These are phyloP conservation scores for Enteromius anoplus DNA, from an alignment of 2,797 vertebrate genomes.

Conservation along the genomic window DNA sequence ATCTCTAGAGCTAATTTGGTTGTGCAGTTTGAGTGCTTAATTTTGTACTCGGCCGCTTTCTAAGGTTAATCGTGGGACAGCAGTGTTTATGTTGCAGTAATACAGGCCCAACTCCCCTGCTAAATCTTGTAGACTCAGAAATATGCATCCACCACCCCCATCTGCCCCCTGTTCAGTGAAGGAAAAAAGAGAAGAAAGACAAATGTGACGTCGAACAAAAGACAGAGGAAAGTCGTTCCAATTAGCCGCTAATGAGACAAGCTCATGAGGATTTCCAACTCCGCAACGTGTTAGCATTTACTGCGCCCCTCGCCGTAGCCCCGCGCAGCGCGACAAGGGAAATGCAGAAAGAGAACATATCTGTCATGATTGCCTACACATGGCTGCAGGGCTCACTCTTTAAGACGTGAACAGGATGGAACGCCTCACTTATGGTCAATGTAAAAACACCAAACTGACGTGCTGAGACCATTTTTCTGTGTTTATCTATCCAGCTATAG, in stretches of 20 bases:
- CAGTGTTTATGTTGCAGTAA: conserved; percentile 78
- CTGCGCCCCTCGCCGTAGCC: conserved; percentile 64
- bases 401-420: conserved; percentile 70
- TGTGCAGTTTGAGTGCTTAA: conserved; percentile 71
- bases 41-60: conserved; percentile 76
- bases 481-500: conserved; percentile 56
- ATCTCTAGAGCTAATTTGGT: conserved; percentile 74
- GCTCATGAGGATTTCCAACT: conserved; percentile 84
- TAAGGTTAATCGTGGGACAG: conserved; percentile 81
- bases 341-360: conserved; percentile 61
- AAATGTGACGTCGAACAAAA: conserved; percentile 79
- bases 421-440: conserved; percentile 76
- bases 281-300: conserved; percentile 81
- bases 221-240: conserved; percentile 77
- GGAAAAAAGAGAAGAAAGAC: conserved; percentile 67
- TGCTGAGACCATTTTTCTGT: conserved; percentile 64
- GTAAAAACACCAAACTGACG: conserved; percentile 74
- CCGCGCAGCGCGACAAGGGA: conserved; percentile 49
- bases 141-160: conserved; percentile 69
- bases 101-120: conserved; percentile 71
- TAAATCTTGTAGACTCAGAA: conserved; percentile 72
- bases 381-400: conserved; percentile 72
- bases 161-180: conserved; percentile 57
- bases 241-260: conserved; percentile 88
- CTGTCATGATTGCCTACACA: conserved; percentile 80